Evolutionary conservation across 2,113 vertebrate genomes (phyloP).

Genomic region (Chamaea fasciata): DNA sequence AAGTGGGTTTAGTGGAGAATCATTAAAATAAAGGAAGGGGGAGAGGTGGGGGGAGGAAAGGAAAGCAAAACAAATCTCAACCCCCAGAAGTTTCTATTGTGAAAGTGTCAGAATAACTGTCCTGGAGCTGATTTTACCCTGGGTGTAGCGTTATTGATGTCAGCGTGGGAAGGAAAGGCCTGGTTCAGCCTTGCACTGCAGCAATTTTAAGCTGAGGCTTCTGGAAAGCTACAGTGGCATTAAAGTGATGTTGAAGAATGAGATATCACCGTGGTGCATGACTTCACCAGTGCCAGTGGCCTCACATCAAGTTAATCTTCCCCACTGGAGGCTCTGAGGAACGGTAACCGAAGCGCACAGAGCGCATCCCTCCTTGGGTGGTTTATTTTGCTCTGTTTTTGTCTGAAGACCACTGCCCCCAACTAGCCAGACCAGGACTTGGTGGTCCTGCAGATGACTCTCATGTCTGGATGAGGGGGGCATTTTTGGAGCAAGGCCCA

Average conservation of each 20-base stretch:
- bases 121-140: background rate
- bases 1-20: background rate
- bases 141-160: background rate
- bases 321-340: background rate
- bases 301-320: rapidly evolving
- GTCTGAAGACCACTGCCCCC: background rate
- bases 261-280: background rate
- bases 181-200: background rate
- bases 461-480: background rate
- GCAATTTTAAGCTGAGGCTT: background rate
- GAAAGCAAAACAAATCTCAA: background rate
- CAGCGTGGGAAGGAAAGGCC: background rate
- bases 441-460: background rate
- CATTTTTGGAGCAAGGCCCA: background rate
- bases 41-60: too few relatives aligned
- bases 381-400: background rate
- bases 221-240: rapidly evolving
- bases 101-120: background rate
- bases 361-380: background rate
- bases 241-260: background rate
- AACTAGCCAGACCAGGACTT: background rate
- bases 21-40: background rate
- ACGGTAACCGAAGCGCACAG: background rate
- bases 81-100: background rate
- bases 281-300: background rate